Evolutionary conservation across 2,888 invertebrate genomes (phyloP), one percentile per base, ranked within the genome.

Genomic region (Cosmia pyralina): DNA sequence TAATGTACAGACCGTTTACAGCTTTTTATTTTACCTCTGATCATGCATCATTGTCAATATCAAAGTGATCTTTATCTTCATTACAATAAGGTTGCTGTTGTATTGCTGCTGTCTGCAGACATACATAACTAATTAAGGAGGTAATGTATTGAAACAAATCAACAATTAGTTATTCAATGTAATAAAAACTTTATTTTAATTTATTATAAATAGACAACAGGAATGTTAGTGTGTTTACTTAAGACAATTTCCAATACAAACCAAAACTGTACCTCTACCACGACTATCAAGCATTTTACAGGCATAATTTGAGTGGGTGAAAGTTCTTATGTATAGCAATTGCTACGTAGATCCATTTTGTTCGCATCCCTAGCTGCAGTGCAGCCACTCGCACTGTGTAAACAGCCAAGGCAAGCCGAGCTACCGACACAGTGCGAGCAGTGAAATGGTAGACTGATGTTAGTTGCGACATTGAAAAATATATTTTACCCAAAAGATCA

Each of bases 131-230:
- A n/a, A 15, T 15, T 38, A 48, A 53, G 34, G 44, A 11, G n/a
- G 34, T 57, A 59, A 6, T 28, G 38, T 4, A 38, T 41, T 38
- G 5, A 75, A 75, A 69, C 19, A 59, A 74, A 38, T 13, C 15
- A 34, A 58, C 6, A 8, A 58, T 34, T 8, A 22, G 17, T 3
- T 15, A 15, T 38, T 46, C 7, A 59, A 7, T 38, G 2, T 50
- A 38, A 41, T 65, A 79, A 77, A 80, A 85, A 76, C 68, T 79
- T 80, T 86, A 83, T 78, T 34, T 38, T 15, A n/a, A 50, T 50
- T 86, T 10, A 72, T 65, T 75, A 76, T 28, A 86, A 77, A 81
- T 69, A 85, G 19, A 74, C 74, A 85, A 86, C 82, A 86, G 79
- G 83, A 86, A 85, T 85, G 86, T 79, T 67, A 74, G 65, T 6